Percentiles rank a stretch among this genome's conserved stretches.
Conservation (phyloP, 2,113 vertebrate species). For the Otolemur garnettii region DNA sequence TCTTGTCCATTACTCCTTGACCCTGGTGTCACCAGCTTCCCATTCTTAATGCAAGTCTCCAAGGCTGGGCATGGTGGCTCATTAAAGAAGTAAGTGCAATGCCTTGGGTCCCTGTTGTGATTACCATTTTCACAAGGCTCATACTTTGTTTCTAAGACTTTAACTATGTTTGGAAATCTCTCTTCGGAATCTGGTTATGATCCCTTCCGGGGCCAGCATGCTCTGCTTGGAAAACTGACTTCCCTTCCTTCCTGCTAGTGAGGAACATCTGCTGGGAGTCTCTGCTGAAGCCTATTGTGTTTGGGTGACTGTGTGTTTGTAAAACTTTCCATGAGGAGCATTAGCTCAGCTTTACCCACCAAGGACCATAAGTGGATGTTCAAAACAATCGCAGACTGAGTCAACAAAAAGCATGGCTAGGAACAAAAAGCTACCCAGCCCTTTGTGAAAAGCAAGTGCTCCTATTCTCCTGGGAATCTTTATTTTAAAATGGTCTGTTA, state of each 20-base stretch:
- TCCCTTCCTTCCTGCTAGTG: slow-evolving; percentile 52
- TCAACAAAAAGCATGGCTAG: slow-evolving; percentile 66
- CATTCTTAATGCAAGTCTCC: slow-evolving; percentile 24
- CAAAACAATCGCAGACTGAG: slow-evolving; percentile 75
- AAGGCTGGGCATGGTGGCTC: too few species aligned
- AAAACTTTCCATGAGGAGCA: slow-evolving; percentile 79
- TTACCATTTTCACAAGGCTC: not conserved
- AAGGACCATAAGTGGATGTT: slow-evolving; percentile 63
- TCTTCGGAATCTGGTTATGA: slow-evolving; percentile 28
- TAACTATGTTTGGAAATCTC: slow-evolving; percentile 53
- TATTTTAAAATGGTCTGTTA: slow-evolving; percentile 64
- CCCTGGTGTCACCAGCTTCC: not conserved
- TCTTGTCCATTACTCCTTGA: not conserved
- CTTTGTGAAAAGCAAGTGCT: slow-evolving; percentile 60
- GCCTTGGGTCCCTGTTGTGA: not conserved
- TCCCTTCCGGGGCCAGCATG: slow-evolving; percentile 9
- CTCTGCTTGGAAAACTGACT: slow-evolving; percentile 58
- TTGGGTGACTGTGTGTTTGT: slow-evolving; percentile 60
- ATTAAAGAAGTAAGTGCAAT: not conserved
- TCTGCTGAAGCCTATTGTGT: slow-evolving; percentile 63
- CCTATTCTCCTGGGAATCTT: slow-evolving; percentile 62
- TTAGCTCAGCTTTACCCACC: slow-evolving; percentile 73
- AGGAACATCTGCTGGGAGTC: slow-evolving; percentile 62
- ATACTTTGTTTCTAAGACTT: not conserved
- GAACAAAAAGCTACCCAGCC: slow-evolving; percentile 67